Base-by-base conservation (phyloP, 2,888 invertebrate genomes). In the Griposia aprilina region DNA sequence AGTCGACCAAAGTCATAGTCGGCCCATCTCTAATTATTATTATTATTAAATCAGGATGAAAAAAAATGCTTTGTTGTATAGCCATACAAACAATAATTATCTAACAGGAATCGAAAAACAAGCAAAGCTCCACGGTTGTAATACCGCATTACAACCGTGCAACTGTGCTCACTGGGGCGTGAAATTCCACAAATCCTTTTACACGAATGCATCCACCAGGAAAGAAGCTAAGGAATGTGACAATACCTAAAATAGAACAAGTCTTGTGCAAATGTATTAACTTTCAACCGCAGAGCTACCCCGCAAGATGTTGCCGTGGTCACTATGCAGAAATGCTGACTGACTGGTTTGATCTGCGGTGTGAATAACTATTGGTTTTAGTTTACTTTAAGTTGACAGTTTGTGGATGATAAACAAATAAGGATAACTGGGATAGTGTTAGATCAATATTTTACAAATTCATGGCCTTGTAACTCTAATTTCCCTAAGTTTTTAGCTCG, bases 321-420 rank as follows among this genome's bases (percentile, higher is more conserved):
- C 60, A 62, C 57, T 62, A 69, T 55, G 50, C 73, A 81, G 82
- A 80, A 88, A 89, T 88, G 86, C 78, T 73, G 82, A 84, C 75
- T 55, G 78, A 89, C 88, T 74, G 79, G 88, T 88, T 87, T 71
- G 66, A 50, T 81, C 57, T 83, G 80, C 45, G 82, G 81, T 85
- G 7, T 66, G 66, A 79, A 76, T 78, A 63, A 67, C 73, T 60
- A 45, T 62, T 50, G 67, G 23, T 8, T 52, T 41, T 11, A 48
- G 63, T 80, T 80, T 76, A 57, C 69, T 62, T 48, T 57, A 45
- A 30, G 50, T 77, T 60, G 1, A 26, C 2, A 7, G 45, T 55
- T 69, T 70, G 45, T 17, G 17, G 36, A 20, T 67, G 26, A 20
- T 66, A 26, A 11, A 26, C 48, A 36, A n/a, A 7, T 48, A 30